phyloP scores from a whole-genome alignment of 2,797 vertebrate species.

The Anguilla marmorata region DNA sequence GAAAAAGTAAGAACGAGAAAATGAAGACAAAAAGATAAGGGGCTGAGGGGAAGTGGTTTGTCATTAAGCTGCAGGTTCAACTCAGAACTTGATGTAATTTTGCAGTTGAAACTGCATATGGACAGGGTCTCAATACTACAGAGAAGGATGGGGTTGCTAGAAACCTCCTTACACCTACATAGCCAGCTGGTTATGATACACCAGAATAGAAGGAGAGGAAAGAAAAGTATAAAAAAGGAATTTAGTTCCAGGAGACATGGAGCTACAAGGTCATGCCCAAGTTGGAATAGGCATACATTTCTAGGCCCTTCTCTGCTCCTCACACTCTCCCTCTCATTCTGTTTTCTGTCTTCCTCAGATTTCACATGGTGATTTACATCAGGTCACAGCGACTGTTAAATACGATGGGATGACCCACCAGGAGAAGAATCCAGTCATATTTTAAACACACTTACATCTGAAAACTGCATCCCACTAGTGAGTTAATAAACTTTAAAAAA shows the following conservation, averaged over 20 bases:
- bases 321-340: slow-evolving; percentile 28
- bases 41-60: not conserved
- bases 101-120: not conserved
- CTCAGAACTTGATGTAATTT: not conserved
- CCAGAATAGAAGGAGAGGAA: not conserved
- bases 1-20: not conserved
- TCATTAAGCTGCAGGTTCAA: not conserved
- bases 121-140: not conserved
- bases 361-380: slow-evolving; percentile 48
- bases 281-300: slow-evolving; percentile 15
- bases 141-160: not conserved
- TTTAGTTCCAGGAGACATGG: not conserved
- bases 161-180: not conserved
- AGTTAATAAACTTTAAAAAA: not conserved
- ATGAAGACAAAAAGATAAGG: not conserved
- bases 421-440: slow-evolving; percentile 30
- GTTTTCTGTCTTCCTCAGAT: slow-evolving; percentile 36
- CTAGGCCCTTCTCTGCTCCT: slow-evolving; percentile 15
- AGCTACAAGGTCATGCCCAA: not conserved
- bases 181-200: not conserved
- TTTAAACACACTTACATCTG: not conserved
- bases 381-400: slow-evolving; percentile 27
- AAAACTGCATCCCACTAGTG: slow-evolving; percentile 22
- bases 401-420: slow-evolving; percentile 23
- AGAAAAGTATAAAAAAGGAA: not conserved